phyloP scores from a whole-genome alignment of 1,140 invertebrate genomes.

The Trinorchestia longiramus region DNA sequence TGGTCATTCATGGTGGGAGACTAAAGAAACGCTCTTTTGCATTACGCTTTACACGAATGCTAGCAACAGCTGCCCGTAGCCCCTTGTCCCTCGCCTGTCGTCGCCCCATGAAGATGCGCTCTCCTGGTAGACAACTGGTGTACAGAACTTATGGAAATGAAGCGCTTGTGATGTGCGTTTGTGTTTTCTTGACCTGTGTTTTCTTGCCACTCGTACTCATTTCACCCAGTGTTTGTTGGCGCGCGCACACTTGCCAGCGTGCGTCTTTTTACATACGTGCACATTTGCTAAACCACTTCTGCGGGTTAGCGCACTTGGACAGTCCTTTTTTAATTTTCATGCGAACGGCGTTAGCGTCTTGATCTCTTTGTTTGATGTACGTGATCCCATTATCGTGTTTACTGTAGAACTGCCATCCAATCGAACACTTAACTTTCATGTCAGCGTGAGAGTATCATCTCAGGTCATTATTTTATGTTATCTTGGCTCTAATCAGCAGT shows the following conservation, averaged over 20 bases:
- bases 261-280: neutral
- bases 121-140: neutral
- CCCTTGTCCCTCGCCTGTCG: no score
- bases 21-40: no score
- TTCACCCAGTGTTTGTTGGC: no score
- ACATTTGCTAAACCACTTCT: neutral
- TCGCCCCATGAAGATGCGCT: no score
- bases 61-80: no score
- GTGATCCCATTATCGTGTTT: neutral
- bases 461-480: neutral
- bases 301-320: no score
- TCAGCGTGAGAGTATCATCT: neutral
- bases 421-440: neutral
- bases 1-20: no score
- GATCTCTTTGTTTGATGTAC: neutral
- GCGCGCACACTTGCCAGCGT: neutral
- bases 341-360: neutral
- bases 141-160: neutral
- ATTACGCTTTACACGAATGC: neutral
- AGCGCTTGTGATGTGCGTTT: neutral
- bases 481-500: neutral
- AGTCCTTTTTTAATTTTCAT: neutral
- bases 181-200: neutral
- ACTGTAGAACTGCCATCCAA: neutral
- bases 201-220: no score